These are phyloP conservation scores for Melanotus villosus DNA, from an alignment of 2,888 invertebrate genomes.

Conservation along the genomic window DNA sequence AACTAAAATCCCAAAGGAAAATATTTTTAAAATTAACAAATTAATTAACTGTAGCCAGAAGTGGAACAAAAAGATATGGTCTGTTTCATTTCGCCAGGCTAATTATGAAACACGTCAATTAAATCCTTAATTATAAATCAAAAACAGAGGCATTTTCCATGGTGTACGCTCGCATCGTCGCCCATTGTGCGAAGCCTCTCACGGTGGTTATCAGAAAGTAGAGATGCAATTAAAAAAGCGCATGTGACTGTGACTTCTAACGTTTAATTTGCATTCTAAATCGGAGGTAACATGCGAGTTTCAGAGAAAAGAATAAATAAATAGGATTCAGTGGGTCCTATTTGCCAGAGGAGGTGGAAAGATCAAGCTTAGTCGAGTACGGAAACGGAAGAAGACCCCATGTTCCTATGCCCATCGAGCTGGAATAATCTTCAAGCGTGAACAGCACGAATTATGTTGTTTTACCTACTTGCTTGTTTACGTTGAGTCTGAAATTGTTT, in stretches of 20 bases:
- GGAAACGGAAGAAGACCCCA: constrained; percentile 43
- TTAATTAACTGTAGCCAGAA: constrained; percentile 32
- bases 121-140: constrained; percentile 27
- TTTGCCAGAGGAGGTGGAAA: constrained; percentile 18
- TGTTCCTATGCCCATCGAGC: constrained; percentile 31
- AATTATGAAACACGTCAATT: constrained; percentile 23
- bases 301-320: not conserved
- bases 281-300: not conserved
- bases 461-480: constrained; percentile 4
- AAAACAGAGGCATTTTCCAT: constrained; percentile 10
- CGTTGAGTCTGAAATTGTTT: not conserved
- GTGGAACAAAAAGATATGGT: constrained; percentile 22
- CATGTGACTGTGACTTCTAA: constrained; percentile 8
- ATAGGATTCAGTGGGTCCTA: no score
- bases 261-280: constrained; percentile 23
- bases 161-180: not conserved
- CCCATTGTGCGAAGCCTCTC: constrained; percentile 18
- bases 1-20: constrained; percentile 15
- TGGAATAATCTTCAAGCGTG: constrained; percentile 42
- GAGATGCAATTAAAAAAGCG: constrained; percentile 20
- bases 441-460: constrained; percentile 35
- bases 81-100: constrained; percentile 18
- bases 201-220: constrained; percentile 17
- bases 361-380: constrained; percentile 19
- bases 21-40: constrained; percentile 25